Conservation (phyloP, 2,888 invertebrate species). For the Scaptomyza polygonia region DNA sequence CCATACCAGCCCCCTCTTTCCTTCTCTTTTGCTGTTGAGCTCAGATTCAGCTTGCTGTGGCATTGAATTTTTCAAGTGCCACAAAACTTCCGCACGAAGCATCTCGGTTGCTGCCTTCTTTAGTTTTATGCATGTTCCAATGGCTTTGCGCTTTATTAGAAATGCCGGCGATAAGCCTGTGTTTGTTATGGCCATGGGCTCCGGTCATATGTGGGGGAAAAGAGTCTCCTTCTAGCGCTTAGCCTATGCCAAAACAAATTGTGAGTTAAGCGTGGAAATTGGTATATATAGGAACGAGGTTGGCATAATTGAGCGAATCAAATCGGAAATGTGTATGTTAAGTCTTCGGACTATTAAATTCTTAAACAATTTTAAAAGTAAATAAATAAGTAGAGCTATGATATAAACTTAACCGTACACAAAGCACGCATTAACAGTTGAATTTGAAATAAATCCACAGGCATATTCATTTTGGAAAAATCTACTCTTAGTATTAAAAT, state of each 20-base stretch:
- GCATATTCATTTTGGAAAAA: too few species aligned
- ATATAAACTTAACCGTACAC: too few species aligned
- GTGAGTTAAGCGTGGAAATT: slow-evolving; percentile 27
- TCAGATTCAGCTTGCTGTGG: slow-evolving; percentile 13
- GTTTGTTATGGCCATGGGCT: slow-evolving; percentile 41
- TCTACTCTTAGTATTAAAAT: too few species aligned
- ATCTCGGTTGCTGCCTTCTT: slow-evolving; percentile 15
- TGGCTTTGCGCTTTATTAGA: slow-evolving; percentile 51
- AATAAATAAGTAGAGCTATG: too few species aligned
- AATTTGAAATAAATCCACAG: too few species aligned
- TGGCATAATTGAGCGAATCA: slow-evolving; percentile 31
- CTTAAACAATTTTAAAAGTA: too few species aligned
- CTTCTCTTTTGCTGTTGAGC: slow-evolving; percentile 1
- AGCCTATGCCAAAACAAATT: slow-evolving; percentile 29
- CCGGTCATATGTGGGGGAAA: slow-evolving; percentile 3
- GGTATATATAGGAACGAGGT: slow-evolving; percentile 10
- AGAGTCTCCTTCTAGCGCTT: not conserved
- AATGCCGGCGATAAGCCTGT: slow-evolving; percentile 65
- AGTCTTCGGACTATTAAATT: not conserved
- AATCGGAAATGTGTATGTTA: slow-evolving; percentile 31
- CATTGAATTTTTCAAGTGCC: slow-evolving; percentile 42
- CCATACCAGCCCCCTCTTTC: not conserved
- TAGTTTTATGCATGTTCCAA: slow-evolving; percentile 58
- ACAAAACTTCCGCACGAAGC: slow-evolving; percentile 12
- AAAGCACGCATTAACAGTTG: too few species aligned